These are phyloP conservation scores for Aurelia coerulea DNA, from an alignment of 30 jellyfish, hydroid and myxozoan genomes.

Conservation along the genomic window DNA sequence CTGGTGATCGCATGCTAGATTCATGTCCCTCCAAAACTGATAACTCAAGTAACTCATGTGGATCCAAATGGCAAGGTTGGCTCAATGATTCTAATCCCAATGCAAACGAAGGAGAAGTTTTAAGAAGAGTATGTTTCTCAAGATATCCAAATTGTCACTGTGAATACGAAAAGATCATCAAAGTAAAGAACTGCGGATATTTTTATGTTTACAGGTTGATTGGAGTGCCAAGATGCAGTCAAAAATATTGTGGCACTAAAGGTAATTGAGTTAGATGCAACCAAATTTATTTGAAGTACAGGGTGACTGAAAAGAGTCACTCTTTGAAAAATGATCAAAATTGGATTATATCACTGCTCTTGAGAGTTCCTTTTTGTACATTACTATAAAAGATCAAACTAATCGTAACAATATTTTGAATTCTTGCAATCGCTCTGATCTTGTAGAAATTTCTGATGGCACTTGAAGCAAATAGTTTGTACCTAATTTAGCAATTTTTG, in stretches of 20 bases:
- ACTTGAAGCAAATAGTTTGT: too few species aligned
- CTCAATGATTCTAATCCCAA: conserved; percentile 10
- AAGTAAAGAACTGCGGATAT: conserved; percentile 84
- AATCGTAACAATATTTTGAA: too few species aligned
- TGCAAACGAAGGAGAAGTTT: conserved; percentile 29
- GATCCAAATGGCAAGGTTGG: conserved; percentile 48
- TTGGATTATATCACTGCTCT: too few species aligned
- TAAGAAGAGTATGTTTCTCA: conserved; percentile 82
- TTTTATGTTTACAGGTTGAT: conserved; percentile 68
- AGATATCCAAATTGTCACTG: conserved; percentile 63
- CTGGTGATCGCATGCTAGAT: conserved; percentile 36
- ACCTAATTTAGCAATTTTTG: too few species aligned
- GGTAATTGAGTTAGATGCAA: not conserved
- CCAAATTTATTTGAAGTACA: too few species aligned
- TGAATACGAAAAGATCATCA: conserved; percentile 43
- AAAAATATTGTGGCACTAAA: conserved; percentile 84
- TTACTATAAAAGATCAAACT: too few species aligned
- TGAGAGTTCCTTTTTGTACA: too few species aligned
- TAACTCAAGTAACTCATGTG: conserved; percentile 9
- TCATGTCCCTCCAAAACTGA: conserved; percentile 9
- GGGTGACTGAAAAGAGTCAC: too few species aligned
- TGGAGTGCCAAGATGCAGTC: conserved; percentile 79
- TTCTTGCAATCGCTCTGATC: too few species aligned
- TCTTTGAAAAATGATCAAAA: too few species aligned
- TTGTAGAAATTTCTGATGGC: too few species aligned